Base-by-base conservation (phyloP, 2,113 vertebrate species). In the Piaya cayana region DNA sequence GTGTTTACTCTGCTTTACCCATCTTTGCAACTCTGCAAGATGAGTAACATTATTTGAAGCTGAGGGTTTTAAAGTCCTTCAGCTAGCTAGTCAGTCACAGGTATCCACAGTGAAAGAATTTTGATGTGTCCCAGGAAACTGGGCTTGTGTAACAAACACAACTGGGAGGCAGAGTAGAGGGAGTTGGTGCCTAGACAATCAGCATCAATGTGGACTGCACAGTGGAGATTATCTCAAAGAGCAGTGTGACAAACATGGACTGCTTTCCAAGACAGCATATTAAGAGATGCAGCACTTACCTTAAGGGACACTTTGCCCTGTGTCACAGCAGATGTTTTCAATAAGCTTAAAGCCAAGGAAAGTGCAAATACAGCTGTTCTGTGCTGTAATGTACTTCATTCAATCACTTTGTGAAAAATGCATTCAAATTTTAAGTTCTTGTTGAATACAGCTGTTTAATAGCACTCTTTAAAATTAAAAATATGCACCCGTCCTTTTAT, bases 241-340 rank as follows among this genome's bases (percentile, higher is more conserved):
- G 65, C 22, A 50, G 39, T 8, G 22, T 23, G 63, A 93, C n/a
- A 60, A 86, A 76, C 19, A 15, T 22, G n/a, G 56, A 69, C 39
- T 36, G 10, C 13, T 62, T 84, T 77, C 29, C 50, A 81, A 62
- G 37, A 52, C 58, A 47, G 65, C 12, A 23, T 6, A 69, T 1
- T 3, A 62, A 60, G 82, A 84, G 45, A 42, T 8, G 30, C 0
- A 17, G 29, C 23, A n/a, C 9, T 43, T 62, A 50, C 15, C 20
- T 64, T 64, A 50, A 82, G 20, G 29, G 47, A 45, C 14, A 30
- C 49, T 36, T 70, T 75, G 65, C 52, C 85, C 85, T 64, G 8
- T 49, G 36, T 36, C 36, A 86, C 26, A 91, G 60, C 27, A 93
- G 56, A 75, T 34, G 50, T 70, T 92, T 92, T 59, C 45, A 88